These are phyloP conservation scores for Eidolon dupreanum DNA, from an alignment of 2,797 vertebrate genomes.

Conservation along the genomic window DNA sequence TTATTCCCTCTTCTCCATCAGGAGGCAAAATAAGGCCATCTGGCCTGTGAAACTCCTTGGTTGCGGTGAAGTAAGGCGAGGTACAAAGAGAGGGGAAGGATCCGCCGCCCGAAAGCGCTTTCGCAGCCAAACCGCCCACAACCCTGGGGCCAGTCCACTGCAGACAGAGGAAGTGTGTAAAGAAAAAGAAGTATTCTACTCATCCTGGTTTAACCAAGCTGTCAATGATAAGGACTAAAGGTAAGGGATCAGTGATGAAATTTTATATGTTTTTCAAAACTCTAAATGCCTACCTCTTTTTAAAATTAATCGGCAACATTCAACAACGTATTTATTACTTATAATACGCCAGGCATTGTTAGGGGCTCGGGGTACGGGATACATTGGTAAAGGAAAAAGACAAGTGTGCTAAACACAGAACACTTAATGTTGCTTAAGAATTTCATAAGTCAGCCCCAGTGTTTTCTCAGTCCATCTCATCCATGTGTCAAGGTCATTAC, in stretches of 20 bases:
- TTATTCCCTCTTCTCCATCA: neutral
- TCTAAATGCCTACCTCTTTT: neutral
- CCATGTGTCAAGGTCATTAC: too few relatives aligned
- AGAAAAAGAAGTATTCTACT: neutral
- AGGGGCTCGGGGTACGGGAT: neutral
- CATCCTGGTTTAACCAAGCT: neutral
- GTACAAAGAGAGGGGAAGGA: neutral
- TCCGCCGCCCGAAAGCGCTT: neutral
- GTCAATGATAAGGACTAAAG: neutral
- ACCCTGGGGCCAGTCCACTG: neutral
- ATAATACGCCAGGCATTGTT: neutral
- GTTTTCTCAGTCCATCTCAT: neutral
- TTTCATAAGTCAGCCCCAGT: neutral
- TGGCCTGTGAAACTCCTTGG: neutral
- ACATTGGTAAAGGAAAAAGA: neutral
- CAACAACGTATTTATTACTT: neutral
- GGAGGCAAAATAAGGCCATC: neutral
- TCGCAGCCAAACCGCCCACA: neutral
- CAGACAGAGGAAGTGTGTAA: neutral
- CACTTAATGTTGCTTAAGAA: neutral
- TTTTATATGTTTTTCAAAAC: neutral
- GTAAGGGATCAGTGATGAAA: neutral
- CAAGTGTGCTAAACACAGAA: neutral
- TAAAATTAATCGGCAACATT: neutral
- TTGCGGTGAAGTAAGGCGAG: fast-evolving